These are phyloP conservation scores for Zophobas morio DNA, from an alignment of 1,140 invertebrate species.

Conservation along the genomic window DNA sequence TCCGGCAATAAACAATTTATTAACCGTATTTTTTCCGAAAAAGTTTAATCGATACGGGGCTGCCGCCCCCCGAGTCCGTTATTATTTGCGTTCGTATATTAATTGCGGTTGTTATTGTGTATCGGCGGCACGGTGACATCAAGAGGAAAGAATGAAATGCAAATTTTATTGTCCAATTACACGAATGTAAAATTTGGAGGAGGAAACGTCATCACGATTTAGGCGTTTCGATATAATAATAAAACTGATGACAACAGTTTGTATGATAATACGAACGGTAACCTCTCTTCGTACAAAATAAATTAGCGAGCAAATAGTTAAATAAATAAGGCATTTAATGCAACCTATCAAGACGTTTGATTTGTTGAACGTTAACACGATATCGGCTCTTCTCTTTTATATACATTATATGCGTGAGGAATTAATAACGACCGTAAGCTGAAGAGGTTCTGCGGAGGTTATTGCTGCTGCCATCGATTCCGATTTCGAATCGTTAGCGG, in stretches of 20 bases:
- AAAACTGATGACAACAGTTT: conserved; percentile 50
- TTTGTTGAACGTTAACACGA: conserved; percentile 56
- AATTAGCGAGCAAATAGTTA: conserved; percentile 57
- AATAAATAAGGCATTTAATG: conserved; percentile 57
- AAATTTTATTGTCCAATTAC: conserved; percentile 35
- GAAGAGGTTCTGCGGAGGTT: conserved; percentile 21
- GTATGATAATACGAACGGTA: conserved; percentile 56
- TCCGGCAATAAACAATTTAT: conserved; percentile 40
- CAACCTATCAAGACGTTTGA: conserved; percentile 52
- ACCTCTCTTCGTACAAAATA: conserved; percentile 52
- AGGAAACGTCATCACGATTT: conserved; percentile 38
- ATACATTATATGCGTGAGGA: conserved; percentile 52
- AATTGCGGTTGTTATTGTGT: conserved; percentile 22
- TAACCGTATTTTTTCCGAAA: conserved; percentile 32
- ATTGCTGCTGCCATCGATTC: conserved; percentile 36
- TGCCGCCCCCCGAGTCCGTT: not conserved
- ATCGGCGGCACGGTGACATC: conserved; percentile 17
- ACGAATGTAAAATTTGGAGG: conserved; percentile 34
- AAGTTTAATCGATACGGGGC: conserved; percentile 35
- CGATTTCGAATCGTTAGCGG: conserved; percentile 28
- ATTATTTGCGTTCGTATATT: conserved; percentile 38
- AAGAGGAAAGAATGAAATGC: conserved; percentile 15
- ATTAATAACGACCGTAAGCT: conserved; percentile 48
- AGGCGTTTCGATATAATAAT: conserved; percentile 45
- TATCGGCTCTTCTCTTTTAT: conserved; percentile 57